Evolutionary conservation across 1,140 invertebrate species (phyloP).

Genomic region (Galendromus occidentalis): DNA sequence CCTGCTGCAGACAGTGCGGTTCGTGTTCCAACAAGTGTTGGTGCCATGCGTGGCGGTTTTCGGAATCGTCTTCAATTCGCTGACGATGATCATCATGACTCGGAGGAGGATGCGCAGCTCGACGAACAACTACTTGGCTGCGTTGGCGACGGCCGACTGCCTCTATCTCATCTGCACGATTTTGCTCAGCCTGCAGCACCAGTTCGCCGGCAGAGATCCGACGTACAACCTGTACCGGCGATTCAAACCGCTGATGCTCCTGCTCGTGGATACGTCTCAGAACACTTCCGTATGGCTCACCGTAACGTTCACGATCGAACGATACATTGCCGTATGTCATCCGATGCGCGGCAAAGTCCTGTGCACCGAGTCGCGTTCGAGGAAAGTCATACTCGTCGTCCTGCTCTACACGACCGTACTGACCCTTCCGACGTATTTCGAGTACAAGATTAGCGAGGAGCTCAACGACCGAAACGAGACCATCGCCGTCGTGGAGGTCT

Average conservation of each 20-base stretch:
- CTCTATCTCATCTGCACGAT: slow-evolving; percentile 45
- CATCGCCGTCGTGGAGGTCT: slow-evolving; percentile 9
- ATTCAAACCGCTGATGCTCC: slow-evolving; percentile 33
- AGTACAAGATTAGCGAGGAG: slow-evolving; percentile 30
- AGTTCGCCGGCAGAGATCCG: slow-evolving; percentile 31
- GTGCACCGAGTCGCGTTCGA: slow-evolving; percentile 38
- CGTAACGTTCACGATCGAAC: slow-evolving; percentile 52
- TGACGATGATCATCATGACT: slow-evolving; percentile 51
- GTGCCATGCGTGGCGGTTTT: slow-evolving; percentile 45
- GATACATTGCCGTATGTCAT: slow-evolving; percentile 53
- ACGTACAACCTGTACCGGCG: slow-evolving; percentile 34
- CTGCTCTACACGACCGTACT: slow-evolving; percentile 41
- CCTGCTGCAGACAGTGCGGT: slow-evolving; percentile 23
- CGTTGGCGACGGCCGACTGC: slow-evolving; percentile 47
- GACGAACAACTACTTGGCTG: slow-evolving; percentile 49
- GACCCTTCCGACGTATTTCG: slow-evolving; percentile 42
- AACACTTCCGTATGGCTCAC: slow-evolving; percentile 54
- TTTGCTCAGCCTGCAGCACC: slow-evolving; percentile 41
- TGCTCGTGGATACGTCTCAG: slow-evolving; percentile 41
- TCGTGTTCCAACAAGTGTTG: slow-evolving; percentile 42
- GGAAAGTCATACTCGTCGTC: slow-evolving; percentile 38
- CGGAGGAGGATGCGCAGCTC: slow-evolving; percentile 49
- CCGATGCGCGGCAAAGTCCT: slow-evolving; percentile 48
- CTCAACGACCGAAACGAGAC: slow-evolving; percentile 19
- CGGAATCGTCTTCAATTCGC: slow-evolving; percentile 45